Base-by-base conservation (phyloP, 2,113 vertebrate species). In the Oxyura jamaicensis region DNA sequence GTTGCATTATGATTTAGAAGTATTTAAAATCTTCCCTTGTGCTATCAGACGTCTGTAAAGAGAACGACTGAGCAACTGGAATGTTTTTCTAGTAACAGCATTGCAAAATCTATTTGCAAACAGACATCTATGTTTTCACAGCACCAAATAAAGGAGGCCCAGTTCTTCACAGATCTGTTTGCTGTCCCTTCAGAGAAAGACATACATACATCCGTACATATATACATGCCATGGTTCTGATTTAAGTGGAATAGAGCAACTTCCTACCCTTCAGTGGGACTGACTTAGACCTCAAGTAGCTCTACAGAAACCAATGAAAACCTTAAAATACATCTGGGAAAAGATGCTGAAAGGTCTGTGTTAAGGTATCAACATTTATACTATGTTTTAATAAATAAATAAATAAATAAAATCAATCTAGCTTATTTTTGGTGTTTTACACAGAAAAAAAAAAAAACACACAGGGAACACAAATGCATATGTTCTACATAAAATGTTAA, bases 191-290 rank as follows among this genome's bases (percentile, higher is more conserved):
- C 36, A 46, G 79, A 50, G 77, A 88, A 74, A 91, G 77, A 69
- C 46, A 66, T 52, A 42, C 10, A 46, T 50, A 42, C 8, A 12
- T 25, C 78, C 1, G 2, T 68, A 63, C 36, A 65, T 17, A 41
- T 29, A 25, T 69, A 94, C 94, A 96, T 36, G 96, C 96, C 95
- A 97, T 77, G 92, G 97, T 98, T 98, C 97, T 97, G 97, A 97
- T 97, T 98, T 98, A 98, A 99, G 98, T 98, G 98, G 98, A 98
- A 98, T 80, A 96, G 97, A 23, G 73, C 93, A 94, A 97, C 98
- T 97, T 97, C 94, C 94, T 94, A 67, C 46, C 33, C 80, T 28
- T 53, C 90, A 11, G 71, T 91, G 95, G 96, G 97, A 98, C 96
- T 94, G 97, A 98, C 98, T 97, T 97, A 98, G 97, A 98, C 97